phyloP scores from a whole-genome alignment of 2,113 vertebrate genomes.

The Ictalurus furcatus region DNA sequence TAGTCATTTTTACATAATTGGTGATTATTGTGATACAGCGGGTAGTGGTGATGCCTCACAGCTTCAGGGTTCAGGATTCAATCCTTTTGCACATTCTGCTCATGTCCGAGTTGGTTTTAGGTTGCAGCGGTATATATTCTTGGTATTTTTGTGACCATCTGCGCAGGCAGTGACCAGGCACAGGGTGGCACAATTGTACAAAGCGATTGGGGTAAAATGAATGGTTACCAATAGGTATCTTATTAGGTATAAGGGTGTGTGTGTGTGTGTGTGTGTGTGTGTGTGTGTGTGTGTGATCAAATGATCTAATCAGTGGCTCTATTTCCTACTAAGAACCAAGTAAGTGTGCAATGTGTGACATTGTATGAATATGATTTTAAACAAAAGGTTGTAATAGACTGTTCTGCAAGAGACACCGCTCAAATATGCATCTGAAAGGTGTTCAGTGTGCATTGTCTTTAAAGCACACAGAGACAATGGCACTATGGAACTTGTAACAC shows the following conservation, averaged over 20 bases:
- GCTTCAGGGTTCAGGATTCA: neutral
- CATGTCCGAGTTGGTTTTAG: neutral
- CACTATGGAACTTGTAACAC: neutral
- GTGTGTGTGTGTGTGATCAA: neutral
- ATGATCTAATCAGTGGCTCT: neutral
- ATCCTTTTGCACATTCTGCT: neutral
- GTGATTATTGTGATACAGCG: neutral
- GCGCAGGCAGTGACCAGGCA: neutral
- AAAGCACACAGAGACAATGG: neutral
- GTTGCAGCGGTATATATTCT: neutral
- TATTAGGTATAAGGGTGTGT: neutral
- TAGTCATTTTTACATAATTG: neutral
- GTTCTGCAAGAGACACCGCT: neutral
- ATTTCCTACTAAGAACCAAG: neutral
- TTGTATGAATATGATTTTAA: neutral
- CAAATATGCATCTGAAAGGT: neutral
- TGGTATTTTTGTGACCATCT: neutral
- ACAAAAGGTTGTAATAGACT: neutral
- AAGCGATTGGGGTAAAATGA: neutral
- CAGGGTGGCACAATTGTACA: slow-evolving; percentile 26
- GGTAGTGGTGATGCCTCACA: neutral
- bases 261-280: neutral
- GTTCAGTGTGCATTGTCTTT: neutral
- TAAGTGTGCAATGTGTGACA: neutral
- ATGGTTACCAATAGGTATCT: neutral